A percentile compares a stretch with the other conserved stretches of the same genome.
phyloP scores from a whole-genome alignment of 2,888 invertebrate species.

The Parnassius smintheus region DNA sequence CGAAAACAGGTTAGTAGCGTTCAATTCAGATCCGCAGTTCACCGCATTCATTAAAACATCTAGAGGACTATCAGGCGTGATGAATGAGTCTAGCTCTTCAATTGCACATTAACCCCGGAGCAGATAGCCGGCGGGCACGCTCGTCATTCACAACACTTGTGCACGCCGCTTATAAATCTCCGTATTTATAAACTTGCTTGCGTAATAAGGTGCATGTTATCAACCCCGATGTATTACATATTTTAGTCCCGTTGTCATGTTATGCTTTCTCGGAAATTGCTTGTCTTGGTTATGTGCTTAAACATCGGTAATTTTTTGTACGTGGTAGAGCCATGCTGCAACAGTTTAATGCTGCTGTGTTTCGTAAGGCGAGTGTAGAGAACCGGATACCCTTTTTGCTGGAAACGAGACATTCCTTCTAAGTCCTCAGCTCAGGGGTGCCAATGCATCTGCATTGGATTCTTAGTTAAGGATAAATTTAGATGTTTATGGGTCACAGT shows the following conservation, averaged over 20 bases:
- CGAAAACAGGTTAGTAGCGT: background rate
- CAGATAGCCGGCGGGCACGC: conserved; percentile 10
- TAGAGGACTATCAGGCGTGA: conserved; percentile 14
- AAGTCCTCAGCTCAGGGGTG: too few relatives aligned
- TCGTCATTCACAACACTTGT: conserved; percentile 16
- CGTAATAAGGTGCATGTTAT: conserved; percentile 17
- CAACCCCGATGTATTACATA: conserved; percentile 21
- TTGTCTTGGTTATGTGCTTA: conserved; percentile 8
- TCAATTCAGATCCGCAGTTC: conserved; percentile 5
- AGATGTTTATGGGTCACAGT: too few relatives aligned
- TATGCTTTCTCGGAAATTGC: conserved; percentile 8
- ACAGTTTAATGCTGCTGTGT: too few relatives aligned
- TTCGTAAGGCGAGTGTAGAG: too few relatives aligned
- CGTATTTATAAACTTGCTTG: conserved; percentile 26
- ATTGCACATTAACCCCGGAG: conserved; percentile 22
- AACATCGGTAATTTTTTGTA: background rate
- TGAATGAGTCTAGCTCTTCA: conserved; percentile 18
- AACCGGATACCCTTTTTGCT: too few relatives aligned
- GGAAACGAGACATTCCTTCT: too few relatives aligned
- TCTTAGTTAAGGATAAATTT: too few relatives aligned
- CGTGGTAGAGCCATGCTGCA: too few relatives aligned
- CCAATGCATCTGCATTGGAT: too few relatives aligned
- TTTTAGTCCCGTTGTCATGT: conserved; percentile 18
- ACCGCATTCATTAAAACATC: conserved; percentile 12
- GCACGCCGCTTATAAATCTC: conserved; percentile 21